Evolutionary conservation across 2,797 vertebrate genomes (phyloP).

Genomic region (Ctenopoma multispine): DNA sequence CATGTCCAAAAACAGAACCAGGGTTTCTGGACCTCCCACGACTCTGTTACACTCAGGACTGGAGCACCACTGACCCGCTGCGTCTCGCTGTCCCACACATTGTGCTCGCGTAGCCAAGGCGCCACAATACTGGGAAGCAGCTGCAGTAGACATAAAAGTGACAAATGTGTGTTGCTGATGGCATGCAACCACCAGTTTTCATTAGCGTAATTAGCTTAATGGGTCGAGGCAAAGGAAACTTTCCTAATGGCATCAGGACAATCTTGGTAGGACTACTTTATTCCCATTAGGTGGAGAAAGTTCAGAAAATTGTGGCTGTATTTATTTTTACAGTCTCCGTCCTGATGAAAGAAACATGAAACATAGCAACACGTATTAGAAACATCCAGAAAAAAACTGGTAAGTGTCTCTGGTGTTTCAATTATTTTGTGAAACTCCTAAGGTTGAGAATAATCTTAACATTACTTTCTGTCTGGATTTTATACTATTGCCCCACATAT

Average conservation of each 20-base stretch:
- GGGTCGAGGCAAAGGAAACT: constrained; percentile 34
- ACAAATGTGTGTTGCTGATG: constrained; percentile 59
- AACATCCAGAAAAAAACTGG: too few species aligned
- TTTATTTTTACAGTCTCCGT: too few species aligned
- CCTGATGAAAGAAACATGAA: too few species aligned
- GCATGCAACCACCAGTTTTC: constrained; percentile 37
- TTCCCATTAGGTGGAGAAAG: background rate
- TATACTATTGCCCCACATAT: background rate
- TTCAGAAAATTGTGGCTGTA: background rate
- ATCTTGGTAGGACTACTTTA: background rate
- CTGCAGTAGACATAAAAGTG: constrained; percentile 74
- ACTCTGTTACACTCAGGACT: constrained; percentile 42
- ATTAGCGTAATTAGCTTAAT: constrained; percentile 62
- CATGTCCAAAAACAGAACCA: constrained; percentile 84
- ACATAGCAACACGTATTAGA: too few species aligned
- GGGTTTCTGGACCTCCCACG: constrained; percentile 78
- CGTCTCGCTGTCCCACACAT: constrained; percentile 71
- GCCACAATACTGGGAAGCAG: constrained; percentile 87
- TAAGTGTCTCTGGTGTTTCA: background rate
- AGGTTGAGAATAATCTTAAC: background rate
- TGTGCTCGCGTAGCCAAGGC: constrained; percentile 64
- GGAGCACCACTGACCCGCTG: constrained; percentile 64
- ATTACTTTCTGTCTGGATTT: too few species aligned
- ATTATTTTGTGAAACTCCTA: background rate
- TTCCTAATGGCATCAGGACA: constrained; percentile 21